A percentile compares a stretch with the other conserved stretches of the same genome.
phyloP scores from a whole-genome alignment of 2,797 vertebrate species.

The Anolis apletophallus region DNA sequence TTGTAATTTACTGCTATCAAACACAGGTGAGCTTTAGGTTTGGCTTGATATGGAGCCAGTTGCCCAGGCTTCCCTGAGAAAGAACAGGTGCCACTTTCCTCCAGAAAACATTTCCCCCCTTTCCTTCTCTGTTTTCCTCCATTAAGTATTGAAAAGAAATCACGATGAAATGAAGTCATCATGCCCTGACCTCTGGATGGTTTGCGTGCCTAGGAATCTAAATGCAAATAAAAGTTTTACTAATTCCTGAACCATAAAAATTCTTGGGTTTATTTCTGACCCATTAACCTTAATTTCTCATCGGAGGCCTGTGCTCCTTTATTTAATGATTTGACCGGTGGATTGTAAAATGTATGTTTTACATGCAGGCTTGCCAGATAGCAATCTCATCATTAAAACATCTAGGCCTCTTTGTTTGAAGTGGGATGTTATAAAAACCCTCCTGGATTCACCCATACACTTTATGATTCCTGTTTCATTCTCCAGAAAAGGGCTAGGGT shows the following conservation, averaged over 20 bases:
- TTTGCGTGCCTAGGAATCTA: conserved; percentile 40
- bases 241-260: conserved; percentile 58
- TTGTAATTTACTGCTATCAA: too few relatives aligned
- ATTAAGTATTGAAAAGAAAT: not conserved
- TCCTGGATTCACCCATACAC: conserved; percentile 37
- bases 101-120: fast-evolving
- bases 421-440: conserved; percentile 38
- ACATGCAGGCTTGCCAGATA: conserved; percentile 71
- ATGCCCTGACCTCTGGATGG: conserved; percentile 41
- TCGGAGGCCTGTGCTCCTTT: conserved; percentile 59
- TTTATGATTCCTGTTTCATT: conserved; percentile 27
- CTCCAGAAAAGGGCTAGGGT: fast-evolving
- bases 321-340: conserved; percentile 55
- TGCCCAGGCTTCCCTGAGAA: not conserved
- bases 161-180: fast-evolving
- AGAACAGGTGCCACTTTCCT: not conserved
- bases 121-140: fast-evolving
- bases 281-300: conserved; percentile 57
- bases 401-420: conserved; percentile 53
- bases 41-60: not conserved
- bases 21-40: too few relatives aligned
- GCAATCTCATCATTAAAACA: conserved; percentile 64
- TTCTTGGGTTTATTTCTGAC: conserved; percentile 64
- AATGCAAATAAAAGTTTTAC: conserved; percentile 55
- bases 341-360: conserved; percentile 71